Percentiles rank a stretch among this genome's conserved stretches.
Conservation (phyloP, 2,113 vertebrate species). For the Callaeas wilsoni region DNA sequence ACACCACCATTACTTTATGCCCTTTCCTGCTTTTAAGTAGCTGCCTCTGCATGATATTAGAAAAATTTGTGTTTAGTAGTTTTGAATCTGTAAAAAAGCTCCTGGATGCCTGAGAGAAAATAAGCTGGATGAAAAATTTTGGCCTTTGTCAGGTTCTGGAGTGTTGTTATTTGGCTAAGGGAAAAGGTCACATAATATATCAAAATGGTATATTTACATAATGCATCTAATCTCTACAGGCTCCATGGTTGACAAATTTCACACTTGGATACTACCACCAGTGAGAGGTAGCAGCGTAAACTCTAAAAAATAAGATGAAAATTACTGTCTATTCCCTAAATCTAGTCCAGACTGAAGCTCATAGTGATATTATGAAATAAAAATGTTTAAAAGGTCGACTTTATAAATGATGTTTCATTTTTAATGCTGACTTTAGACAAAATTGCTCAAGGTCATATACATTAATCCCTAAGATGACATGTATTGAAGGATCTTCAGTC, state of each 20-base stretch:
- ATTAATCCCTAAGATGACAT: background rate
- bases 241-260: background rate
- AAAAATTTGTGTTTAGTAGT: background rate
- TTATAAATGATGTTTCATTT: background rate
- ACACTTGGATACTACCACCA: background rate
- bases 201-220: constrained; percentile 46
- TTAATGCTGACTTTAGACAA: background rate
- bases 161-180: constrained; percentile 4
- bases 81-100: background rate
- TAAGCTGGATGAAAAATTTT: background rate
- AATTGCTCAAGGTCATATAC: background rate
- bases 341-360: background rate
- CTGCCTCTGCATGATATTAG: background rate
- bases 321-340: background rate
- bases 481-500: background rate
- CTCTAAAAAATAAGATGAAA: background rate
- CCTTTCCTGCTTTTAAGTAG: background rate
- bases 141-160: background rate
- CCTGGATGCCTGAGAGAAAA: constrained; percentile 1
- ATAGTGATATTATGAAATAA: background rate
- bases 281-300: background rate
- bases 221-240: background rate
- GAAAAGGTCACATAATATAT: constrained; percentile 44
- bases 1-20: background rate
- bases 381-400: background rate